These are phyloP conservation scores for Misgurnus mizolepis DNA, from an alignment of 2,113 vertebrate species.

Conservation along the genomic window DNA sequence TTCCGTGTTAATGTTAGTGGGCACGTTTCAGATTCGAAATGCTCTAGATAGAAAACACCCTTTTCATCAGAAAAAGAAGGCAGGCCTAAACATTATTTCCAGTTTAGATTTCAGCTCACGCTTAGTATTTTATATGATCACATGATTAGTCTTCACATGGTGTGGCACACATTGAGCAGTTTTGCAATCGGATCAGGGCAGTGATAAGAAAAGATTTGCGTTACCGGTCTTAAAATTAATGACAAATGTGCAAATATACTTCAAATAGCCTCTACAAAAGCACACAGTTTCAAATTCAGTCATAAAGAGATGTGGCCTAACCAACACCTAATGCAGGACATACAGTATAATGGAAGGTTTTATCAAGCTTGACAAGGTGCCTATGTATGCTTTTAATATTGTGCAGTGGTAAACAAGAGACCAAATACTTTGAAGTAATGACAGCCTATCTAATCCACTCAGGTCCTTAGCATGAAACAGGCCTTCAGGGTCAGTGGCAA, in stretches of 20 bases:
- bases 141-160: constrained; percentile 14
- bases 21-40: constrained; percentile 11
- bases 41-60: constrained; percentile 15
- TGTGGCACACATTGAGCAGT: constrained; percentile 40
- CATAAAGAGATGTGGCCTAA: constrained; percentile 6
- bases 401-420: constrained; percentile 32
- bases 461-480: constrained; percentile 30
- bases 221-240: constrained; percentile 35
- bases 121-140: neutral
- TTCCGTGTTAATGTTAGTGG: constrained; percentile 13
- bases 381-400: constrained; percentile 35
- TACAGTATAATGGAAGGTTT: neutral
- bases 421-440: constrained; percentile 14
- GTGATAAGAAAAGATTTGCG: constrained; percentile 52
- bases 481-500: constrained; percentile 16
- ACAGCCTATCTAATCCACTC: constrained; percentile 4
- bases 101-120: constrained; percentile 23
- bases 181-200: constrained; percentile 57
- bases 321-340: constrained; percentile 15
- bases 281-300: constrained; percentile 23
- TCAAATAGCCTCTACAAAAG: constrained; percentile 39
- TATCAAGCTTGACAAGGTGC: constrained; percentile 46
- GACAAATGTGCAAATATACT: constrained; percentile 19
- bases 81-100: constrained; percentile 20
- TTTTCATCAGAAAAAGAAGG: constrained; percentile 12